phyloP scores from a whole-genome alignment of 2,888 invertebrate genomes.

The Caenorhabditis macrosperma region DNA sequence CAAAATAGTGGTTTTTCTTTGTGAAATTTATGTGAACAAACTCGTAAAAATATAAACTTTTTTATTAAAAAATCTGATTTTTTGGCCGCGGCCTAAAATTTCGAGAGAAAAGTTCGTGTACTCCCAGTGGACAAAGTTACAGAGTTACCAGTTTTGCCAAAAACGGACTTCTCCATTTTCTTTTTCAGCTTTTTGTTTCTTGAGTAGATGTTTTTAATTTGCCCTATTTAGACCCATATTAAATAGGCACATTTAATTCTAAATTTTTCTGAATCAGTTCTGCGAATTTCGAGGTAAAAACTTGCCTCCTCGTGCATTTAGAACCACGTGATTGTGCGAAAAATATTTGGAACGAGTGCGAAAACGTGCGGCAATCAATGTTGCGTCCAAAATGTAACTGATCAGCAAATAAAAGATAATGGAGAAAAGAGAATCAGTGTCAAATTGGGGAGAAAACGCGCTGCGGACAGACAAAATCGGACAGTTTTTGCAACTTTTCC shows the following conservation, averaged over 20 bases:
- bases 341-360: constrained; percentile 24
- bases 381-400: constrained; percentile 32
- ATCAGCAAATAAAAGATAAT: constrained; percentile 28
- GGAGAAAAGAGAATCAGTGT: not conserved
- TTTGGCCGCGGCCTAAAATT: constrained; percentile 6
- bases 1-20: too few species aligned
- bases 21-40: too few species aligned
- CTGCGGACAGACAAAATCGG: constrained; percentile 4
- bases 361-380: constrained; percentile 25
- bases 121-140: not conserved
- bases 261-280: not conserved
- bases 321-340: constrained; percentile 18
- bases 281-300: not conserved
- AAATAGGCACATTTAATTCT: not conserved
- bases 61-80: constrained; percentile 1
- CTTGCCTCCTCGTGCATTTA: not conserved
- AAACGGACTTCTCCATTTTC: not conserved
- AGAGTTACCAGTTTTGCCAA: not conserved
- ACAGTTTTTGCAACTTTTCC: constrained; percentile 9
- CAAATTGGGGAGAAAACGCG: not conserved
- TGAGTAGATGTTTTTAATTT: too few species aligned
- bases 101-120: not conserved
- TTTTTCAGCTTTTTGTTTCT: not conserved
- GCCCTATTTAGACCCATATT: not conserved
- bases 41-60: not conserved